These are phyloP conservation scores for Bembecia ichneumoniformis DNA, from an alignment of 2,888 invertebrate genomes.

Conservation along the genomic window DNA sequence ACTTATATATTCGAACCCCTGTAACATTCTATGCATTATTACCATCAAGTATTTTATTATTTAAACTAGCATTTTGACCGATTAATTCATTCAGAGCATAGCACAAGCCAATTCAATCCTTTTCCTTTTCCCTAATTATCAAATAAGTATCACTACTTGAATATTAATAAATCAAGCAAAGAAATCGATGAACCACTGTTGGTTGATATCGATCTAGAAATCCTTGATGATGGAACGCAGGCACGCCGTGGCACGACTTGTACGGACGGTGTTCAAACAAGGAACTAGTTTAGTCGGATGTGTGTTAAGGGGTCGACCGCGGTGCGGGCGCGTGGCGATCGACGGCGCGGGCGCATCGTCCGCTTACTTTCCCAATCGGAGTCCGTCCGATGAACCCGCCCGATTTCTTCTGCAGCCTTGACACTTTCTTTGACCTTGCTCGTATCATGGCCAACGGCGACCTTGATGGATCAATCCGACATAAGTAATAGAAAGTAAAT, in stretches of 20 bases:
- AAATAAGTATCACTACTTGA: constrained; percentile 13
- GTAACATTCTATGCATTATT: background rate
- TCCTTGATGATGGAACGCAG: constrained; percentile 17
- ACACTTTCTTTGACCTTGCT: constrained; percentile 70
- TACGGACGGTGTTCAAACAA: constrained; percentile 26
- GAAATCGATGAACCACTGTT: constrained; percentile 18
- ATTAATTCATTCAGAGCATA: constrained; percentile 63
- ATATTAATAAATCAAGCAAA: constrained; percentile 15
- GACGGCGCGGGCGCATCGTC: constrained; percentile 20
- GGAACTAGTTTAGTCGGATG: constrained; percentile 55
- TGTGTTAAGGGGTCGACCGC: constrained; percentile 63
- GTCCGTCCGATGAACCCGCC: constrained; percentile 55
- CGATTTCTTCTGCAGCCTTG: constrained; percentile 69
- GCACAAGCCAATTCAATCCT: constrained; percentile 47
- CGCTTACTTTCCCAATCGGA: constrained; percentile 64
- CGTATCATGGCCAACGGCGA: constrained; percentile 32
- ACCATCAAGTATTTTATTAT: background rate
- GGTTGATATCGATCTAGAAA: constrained; percentile 32
- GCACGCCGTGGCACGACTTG: constrained; percentile 17
- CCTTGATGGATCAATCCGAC: constrained; percentile 45
- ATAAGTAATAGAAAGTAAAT: constrained; percentile 55
- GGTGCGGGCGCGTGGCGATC: constrained; percentile 9
- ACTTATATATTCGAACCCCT: background rate
- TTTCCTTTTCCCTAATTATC: constrained; percentile 13
- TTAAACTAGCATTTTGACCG: constrained; percentile 65